These are phyloP conservation scores for Cebidichthys violaceus DNA, from an alignment of 2,113 vertebrate species.

Conservation along the genomic window DNA sequence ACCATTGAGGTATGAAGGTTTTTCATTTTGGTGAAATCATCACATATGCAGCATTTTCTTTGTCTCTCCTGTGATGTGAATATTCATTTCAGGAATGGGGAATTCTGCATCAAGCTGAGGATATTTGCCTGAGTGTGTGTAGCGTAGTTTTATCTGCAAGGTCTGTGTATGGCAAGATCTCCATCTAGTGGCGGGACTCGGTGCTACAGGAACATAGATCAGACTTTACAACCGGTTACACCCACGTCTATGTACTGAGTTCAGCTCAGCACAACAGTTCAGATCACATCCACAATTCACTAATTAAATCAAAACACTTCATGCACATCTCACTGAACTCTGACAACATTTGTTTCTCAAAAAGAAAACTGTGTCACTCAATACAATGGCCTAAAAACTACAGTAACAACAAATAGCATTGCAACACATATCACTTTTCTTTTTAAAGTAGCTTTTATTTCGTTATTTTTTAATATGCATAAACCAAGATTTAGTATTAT, in stretches of 20 bases:
- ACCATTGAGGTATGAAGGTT: conserved; percentile 89
- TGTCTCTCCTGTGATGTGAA: conserved; percentile 7
- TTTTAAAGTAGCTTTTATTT: neutral
- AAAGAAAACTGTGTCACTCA: neutral
- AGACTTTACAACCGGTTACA: neutral
- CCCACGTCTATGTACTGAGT: neutral
- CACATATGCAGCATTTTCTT: neutral
- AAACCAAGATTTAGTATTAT: neutral
- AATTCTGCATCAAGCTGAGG: conserved; percentile 10
- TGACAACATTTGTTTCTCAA: neutral
- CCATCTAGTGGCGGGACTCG: conserved; percentile 66
- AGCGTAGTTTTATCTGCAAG: neutral
- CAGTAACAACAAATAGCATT: neutral
- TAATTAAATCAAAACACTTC: neutral
- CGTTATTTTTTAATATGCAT: neutral
- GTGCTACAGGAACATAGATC: conserved; percentile 20
- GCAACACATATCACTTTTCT: neutral
- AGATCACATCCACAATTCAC: neutral
- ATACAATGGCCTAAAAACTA: neutral
- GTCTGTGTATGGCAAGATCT: conserved; percentile 35
- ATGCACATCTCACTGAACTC: neutral
- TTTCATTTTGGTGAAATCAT: conserved; percentile 12
- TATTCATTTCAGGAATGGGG: conserved; percentile 5
- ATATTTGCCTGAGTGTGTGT: neutral
- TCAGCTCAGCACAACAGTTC: neutral